phyloP scores from a whole-genome alignment of 2,888 invertebrate species.

The Athetis lepigone region DNA sequence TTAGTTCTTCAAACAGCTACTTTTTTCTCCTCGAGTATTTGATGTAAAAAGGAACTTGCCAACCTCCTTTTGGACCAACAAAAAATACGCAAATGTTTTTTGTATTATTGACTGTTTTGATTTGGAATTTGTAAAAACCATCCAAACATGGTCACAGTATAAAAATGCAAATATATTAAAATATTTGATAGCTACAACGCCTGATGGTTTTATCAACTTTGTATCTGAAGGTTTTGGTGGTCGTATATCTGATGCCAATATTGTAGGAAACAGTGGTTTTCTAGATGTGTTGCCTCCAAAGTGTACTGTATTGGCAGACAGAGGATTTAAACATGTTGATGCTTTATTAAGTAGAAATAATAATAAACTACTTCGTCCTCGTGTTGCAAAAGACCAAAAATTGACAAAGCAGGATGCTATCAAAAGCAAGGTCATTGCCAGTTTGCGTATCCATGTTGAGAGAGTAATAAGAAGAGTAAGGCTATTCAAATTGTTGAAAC shows the following conservation, averaged over 20 bases:
- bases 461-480: slow-evolving; percentile 19
- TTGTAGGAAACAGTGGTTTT: no score
- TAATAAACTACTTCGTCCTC: slow-evolving; percentile 21
- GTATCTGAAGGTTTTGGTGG: slow-evolving; percentile 4
- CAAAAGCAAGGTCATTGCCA: slow-evolving; percentile 22
- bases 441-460: slow-evolving; percentile 26
- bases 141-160: slow-evolving; percentile 23
- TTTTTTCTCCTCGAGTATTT: slow-evolving; percentile 8
- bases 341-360: slow-evolving; percentile 24
- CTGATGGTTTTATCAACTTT: background rate
- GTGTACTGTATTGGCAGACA: no score
- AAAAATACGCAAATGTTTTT: slow-evolving; percentile 17
- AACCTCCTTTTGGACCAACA: slow-evolving; percentile 10
- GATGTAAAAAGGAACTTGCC: slow-evolving; percentile 15
- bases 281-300: no score
- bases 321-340: slow-evolving; percentile 9
- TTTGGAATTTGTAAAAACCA: no score
- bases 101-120: background rate
- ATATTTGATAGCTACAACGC: slow-evolving; percentile 17
- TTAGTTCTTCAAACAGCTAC: slow-evolving; percentile 7
- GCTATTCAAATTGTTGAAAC: slow-evolving; percentile 13
- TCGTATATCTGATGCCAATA: no score
- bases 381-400: slow-evolving; percentile 24
- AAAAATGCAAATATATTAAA: slow-evolving; percentile 23
- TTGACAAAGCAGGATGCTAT: slow-evolving; percentile 19